Evolutionary conservation across 1,140 invertebrate genomes (phyloP), one percentile per base, ranked within the genome.

Genomic region (Aleiodes sp.): DNA sequence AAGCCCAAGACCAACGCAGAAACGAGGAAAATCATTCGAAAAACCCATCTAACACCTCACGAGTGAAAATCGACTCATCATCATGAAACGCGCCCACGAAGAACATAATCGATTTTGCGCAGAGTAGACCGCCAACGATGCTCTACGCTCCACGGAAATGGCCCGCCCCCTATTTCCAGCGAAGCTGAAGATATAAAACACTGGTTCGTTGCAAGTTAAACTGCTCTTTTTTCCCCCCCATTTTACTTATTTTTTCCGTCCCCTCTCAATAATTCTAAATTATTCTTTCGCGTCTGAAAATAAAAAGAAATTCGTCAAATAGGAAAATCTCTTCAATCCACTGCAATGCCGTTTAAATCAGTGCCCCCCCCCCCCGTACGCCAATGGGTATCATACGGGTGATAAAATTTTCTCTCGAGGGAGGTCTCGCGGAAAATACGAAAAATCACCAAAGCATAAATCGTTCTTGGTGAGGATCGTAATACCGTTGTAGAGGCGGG

Each of bases 361-460:
- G 26, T 64, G 68, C 63, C 56, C 43, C 69, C 70, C 73, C 68
- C 70, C 71, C 70, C 70, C 70, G 19, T 52, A 52, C 26, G n/a
- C n/a, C n/a, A n/a, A n/a, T n/a, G n/a, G n/a, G n/a, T 21, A 52
- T 52, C 28, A 33, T 59, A 65, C 62, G 39, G 70, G 72, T 76
- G 77, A 78, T 78, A 80, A 80, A 80, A 78, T 78, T 78, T 76
- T 77, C 71, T n/a, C n/a, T 72, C 68, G 68, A 70, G 73, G 71
- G 70, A 73, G 70, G 73, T 72, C 72, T 74, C 73, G 76, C 74
- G 75, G 78, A 77, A 76, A 77, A 80, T 75, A 75, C 73, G 77
- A 81, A 79, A 82, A 81, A 80, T 82, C 75, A 74, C 70, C 62
- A 71, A 31, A 28, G 28, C 60, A 62, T 69, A 69, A 69, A 69